Percentiles rank a stretch among this genome's conserved stretches.
Evolutionary conservation across 2,888 invertebrate genomes (phyloP).

Genomic region (Diaperis boleti): DNA sequence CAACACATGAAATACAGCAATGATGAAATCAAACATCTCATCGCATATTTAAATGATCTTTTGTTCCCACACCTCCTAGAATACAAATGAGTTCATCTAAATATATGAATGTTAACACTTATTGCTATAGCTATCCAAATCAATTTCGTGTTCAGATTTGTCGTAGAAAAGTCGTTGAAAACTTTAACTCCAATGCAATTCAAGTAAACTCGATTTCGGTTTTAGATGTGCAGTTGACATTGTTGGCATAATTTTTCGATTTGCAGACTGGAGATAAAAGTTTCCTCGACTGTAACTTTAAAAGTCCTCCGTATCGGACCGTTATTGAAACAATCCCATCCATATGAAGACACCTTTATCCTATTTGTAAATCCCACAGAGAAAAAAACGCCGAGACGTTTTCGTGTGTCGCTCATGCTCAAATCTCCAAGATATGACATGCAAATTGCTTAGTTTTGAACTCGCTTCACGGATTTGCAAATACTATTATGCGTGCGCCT

Average conservation of each 20-base stretch:
- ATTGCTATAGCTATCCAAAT: no score
- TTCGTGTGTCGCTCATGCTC: slow-evolving; percentile 49
- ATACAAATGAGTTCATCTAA: no score
- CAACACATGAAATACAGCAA: no score
- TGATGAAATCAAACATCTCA: no score
- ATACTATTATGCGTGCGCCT: slow-evolving; percentile 53
- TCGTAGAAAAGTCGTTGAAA: slow-evolving; percentile 1
- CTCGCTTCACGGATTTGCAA: slow-evolving; percentile 58
- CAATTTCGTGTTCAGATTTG: neutral
- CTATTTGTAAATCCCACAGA: slow-evolving; percentile 48
- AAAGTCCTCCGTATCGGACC: slow-evolving; percentile 32
- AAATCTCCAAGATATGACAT: slow-evolving; percentile 56
- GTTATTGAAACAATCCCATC: slow-evolving; percentile 43
- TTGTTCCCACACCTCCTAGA: no score
- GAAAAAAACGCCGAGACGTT: slow-evolving; percentile 42
- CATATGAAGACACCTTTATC: slow-evolving; percentile 44
- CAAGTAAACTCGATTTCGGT: slow-evolving; percentile 21
- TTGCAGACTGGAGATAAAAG: slow-evolving; percentile 33
- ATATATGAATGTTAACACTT: no score
- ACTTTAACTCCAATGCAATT: slow-evolving; percentile 22
- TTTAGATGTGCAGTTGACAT: slow-evolving; percentile 18
- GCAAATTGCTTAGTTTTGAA: slow-evolving; percentile 61
- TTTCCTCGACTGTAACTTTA: slow-evolving; percentile 31
- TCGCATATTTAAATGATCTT: no score
- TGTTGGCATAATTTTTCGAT: slow-evolving; percentile 37